Base-by-base conservation (phyloP, 1,140 invertebrate species). In the Odontomachus brunneus region DNA sequence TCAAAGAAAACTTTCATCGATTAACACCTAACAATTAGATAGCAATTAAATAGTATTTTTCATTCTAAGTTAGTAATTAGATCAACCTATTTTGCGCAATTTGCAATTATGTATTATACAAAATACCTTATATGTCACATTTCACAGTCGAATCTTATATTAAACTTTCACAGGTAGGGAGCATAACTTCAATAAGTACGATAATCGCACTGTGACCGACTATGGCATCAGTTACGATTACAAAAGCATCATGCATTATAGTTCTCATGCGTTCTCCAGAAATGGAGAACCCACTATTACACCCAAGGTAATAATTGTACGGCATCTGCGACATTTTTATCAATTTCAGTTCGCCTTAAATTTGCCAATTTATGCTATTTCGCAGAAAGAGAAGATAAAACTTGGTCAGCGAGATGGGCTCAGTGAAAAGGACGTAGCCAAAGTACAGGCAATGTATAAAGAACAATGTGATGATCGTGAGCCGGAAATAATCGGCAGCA, bases 201-300 rank as follows among this genome's bases (percentile, higher is more conserved):
- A 95, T 7, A 94, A 94, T 24, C 93, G 95, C 5, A 95, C 95
- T 4, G 95, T 96, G 14, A 96, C 95, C 0, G 96, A 96, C 87
- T 96, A 95, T 76, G 94, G 95, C 3, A 92, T 95, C 26, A 85
- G 88, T 3, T 97, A 97, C 85, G 97, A 97, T 92, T 97, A 97
- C 84, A 91, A 91, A 0, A 97, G 96, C 85, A 94, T 97, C 1
- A 97, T 97, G 96, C 97, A 97, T 88, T 97, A 97, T 87, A 95
- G 95, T 48, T 94, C 95, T 48, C 94, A 91, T 44, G 96, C 96
- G 1, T 97, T 97, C 89, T 96, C 96, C 0, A 95, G 93, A 75
- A 96, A 97, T 91, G 95, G 95, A 60, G 92, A 95, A 84, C 94
- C 94, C 22, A 97, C 96, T 2, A 96, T 96, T 74, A 93, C 95